Base-by-base conservation (phyloP, 2,888 invertebrate species). In the Sarcophaga rosellei region DNA sequence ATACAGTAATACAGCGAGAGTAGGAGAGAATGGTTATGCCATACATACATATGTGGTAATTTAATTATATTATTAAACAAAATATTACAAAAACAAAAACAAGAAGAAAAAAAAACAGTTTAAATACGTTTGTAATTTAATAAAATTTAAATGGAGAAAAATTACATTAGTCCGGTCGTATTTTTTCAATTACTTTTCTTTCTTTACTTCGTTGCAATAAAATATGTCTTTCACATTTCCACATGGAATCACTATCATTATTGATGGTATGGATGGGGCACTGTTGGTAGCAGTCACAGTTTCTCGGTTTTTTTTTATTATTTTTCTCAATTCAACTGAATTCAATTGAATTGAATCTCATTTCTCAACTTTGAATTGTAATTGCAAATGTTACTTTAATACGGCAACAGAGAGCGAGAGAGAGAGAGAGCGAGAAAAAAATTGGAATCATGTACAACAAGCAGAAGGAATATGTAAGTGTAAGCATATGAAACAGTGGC, bases 351-450 rank as follows among this genome's bases (percentile, higher is more conserved):
- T 78, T 81, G 62, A 81, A 77, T 73, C 44, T 53, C 62, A 80
- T 80, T 76, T 77, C 57, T 73, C n/a, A 72, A 66, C 73, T 62
- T 69, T 74, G 25, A 83, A 68, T 73, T 86, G 79, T 80, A 76
- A 86, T 82, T 73, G 79, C 73, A 86, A 82, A 86, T 83, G 44
- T 59, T 59, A 76, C 72, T 85, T 82, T 68, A 79, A 65, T 85
- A 17, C 63, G 62, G 61, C 57, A 70, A 53, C 8, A 35, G 35
- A 8, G 35, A 35, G 10, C 1, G 17, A 53, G 15, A 53, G 15
- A 53, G 15, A 47, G 15, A 47, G 15, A 47, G 4, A 47, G 15
- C 15, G 4, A 47, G 15, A 47, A 4, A 47, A 15, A 4, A 53
- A 15, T 17, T 53, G 53, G 66, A 69, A 73, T 53, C 35, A 35